phyloP scores from a whole-genome alignment of 2,113 vertebrate species.

The Microtus pennsylvanicus region DNA sequence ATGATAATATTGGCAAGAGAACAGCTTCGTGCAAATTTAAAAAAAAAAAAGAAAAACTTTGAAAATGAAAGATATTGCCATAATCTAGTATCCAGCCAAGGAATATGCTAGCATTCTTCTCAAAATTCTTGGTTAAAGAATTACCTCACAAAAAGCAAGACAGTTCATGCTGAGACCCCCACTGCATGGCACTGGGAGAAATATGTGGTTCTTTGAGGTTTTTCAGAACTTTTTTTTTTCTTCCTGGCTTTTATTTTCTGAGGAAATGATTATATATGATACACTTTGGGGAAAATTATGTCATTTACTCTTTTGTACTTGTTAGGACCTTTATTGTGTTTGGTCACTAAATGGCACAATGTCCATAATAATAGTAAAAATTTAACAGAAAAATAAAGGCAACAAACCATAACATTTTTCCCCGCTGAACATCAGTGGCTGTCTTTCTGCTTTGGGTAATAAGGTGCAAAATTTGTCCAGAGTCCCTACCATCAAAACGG shows the following conservation, averaged over 20 bases:
- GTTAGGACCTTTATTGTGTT: background rate
- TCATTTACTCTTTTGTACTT: slow-evolving; percentile 37
- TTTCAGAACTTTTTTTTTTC: background rate
- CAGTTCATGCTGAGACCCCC: slow-evolving; percentile 21
- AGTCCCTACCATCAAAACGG: background rate
- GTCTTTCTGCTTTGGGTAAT: slow-evolving; percentile 11
- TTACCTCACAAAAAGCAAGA: slow-evolving; percentile 59
- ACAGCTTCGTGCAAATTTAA: slow-evolving; percentile 63
- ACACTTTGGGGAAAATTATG: background rate
- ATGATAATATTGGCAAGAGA: slow-evolving; percentile 74
- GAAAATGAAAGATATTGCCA: slow-evolving; percentile 53
- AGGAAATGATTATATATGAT: slow-evolving; percentile 38
- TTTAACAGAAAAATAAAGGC: slow-evolving; percentile 21
- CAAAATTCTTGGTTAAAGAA: slow-evolving; percentile 43
- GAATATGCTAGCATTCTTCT: slow-evolving; percentile 1
- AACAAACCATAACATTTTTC: background rate
- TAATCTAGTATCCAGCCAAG: slow-evolving; percentile 54
- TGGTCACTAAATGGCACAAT: background rate
- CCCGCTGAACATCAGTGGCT: slow-evolving; percentile 16
- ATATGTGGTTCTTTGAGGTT: slow-evolving; percentile 15
- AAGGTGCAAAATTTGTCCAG: background rate
- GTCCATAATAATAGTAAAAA: background rate
- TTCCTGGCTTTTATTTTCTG: background rate
- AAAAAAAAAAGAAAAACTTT: slow-evolving; percentile 9
- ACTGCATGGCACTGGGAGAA: background rate